These are phyloP conservation scores for Drosophila kanapiae DNA, from an alignment of 1,140 invertebrate species.

Conservation along the genomic window DNA sequence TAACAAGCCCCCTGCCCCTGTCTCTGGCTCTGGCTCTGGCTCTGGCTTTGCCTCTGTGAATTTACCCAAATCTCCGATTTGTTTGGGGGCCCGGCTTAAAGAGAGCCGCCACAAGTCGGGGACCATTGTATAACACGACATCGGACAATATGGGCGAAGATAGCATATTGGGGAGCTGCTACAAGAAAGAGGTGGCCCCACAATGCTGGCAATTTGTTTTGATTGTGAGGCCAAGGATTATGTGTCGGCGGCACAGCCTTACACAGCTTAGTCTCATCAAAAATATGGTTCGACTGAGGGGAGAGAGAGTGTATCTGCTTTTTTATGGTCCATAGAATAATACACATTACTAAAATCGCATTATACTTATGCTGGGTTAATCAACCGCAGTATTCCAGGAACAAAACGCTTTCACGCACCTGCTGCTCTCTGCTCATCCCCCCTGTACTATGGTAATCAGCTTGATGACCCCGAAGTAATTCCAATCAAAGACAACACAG, in stretches of 20 bases:
- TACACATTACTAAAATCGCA: conserved; percentile 20
- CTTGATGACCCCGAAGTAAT: conserved; percentile 41
- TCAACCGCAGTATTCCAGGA: conserved; percentile 24
- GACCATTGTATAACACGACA: conserved; percentile 52
- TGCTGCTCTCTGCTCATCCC: background rate
- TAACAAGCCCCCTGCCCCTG: conserved; percentile 55
- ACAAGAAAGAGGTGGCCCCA: conserved; percentile 56
- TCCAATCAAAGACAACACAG: conserved; percentile 39
- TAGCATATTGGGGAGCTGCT: conserved; percentile 20
- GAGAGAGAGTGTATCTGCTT: conserved; percentile 1
- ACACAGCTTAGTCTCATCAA: conserved; percentile 12
- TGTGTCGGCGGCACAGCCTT: conserved; percentile 13
- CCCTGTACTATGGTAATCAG: conserved; percentile 29
- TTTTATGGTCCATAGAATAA: conserved; percentile 1
- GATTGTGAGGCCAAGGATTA: conserved; percentile 58
- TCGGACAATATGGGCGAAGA: conserved; percentile 56
- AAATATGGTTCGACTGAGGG: background rate
- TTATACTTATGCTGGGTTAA: conserved; percentile 29
- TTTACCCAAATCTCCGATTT: conserved; percentile 50
- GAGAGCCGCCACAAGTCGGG: conserved; percentile 34
- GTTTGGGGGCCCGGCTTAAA: conserved; percentile 62
- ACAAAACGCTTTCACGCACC: conserved; percentile 39
- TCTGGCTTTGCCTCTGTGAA: conserved; percentile 3
- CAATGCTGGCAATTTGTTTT: conserved; percentile 65
- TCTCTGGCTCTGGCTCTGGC: background rate